A percentile compares a stretch with the other conserved stretches of the same genome.
Conservation (phyloP, 2,113 vertebrate species). For the Lagenorhynchus albirostris region DNA sequence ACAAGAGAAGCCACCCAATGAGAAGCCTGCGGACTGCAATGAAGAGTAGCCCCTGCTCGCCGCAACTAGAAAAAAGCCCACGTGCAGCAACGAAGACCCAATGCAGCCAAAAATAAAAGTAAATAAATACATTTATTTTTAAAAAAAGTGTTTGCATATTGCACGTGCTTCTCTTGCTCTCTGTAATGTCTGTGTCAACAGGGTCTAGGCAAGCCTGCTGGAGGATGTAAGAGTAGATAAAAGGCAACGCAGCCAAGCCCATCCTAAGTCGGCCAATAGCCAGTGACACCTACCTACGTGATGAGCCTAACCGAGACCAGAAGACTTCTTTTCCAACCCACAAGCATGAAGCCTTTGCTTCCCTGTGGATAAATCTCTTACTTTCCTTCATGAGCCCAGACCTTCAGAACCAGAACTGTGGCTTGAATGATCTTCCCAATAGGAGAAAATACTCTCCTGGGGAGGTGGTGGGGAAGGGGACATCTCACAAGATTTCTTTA, state of each 20-base stretch:
- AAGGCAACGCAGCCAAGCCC: not conserved
- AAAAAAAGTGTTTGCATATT: not conserved
- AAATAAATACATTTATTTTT: no score
- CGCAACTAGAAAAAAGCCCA: no score
- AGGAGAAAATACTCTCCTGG: not conserved
- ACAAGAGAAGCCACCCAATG: no score
- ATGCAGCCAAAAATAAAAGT: no score
- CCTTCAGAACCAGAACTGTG: not conserved
- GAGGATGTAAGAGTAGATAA: not conserved
- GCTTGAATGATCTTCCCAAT: not conserved
- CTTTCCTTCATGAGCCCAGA: not conserved
- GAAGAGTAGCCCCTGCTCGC: no score
- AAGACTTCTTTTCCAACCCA: not conserved
- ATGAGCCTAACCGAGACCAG: not conserved
- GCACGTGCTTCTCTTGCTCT: not conserved
- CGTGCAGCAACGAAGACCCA: no score
- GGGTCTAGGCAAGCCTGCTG: not conserved
- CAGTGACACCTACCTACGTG: not conserved
- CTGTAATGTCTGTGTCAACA: not conserved
- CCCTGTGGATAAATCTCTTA: not conserved
- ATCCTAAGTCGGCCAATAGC: not conserved
- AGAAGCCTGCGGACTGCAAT: no score
- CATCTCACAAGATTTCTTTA: not conserved
- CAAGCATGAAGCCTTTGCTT: not conserved
- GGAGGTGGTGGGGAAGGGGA: accelerated